Evolutionary conservation across 2,797 vertebrate genomes (phyloP), one percentile per base, ranked within the genome.

Genomic region (Channallabes apus): DNA sequence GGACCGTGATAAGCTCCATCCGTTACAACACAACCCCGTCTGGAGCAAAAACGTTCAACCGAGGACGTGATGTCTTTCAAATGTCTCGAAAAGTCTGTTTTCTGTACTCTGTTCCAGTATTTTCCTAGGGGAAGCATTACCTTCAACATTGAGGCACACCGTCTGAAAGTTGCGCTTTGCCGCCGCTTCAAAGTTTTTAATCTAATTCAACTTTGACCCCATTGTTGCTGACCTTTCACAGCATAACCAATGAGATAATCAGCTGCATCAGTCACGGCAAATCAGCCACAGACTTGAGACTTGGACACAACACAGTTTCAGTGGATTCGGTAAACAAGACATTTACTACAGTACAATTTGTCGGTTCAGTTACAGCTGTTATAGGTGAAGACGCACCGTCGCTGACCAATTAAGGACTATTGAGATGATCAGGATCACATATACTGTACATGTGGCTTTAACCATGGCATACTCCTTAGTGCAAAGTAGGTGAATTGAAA

Each of bases 1-100:
- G 85, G 83, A 88, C 87, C 76, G 14, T 88, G 89, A 91, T 90
- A 88, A 91, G 73, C 27, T 67, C 20, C 80, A 85, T 85, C 85
- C 85, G 84, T 65, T 89, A 84, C 27, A 77, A 67, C 72, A 46
- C 69, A 72, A 61, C 27, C 56, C 29, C 29, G 65, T 82, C 61
- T 58, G 62, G 59, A n/a, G 32, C 46, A 22, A 79, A 85, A 61
- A 41, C 24, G 6, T 76, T 11, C 51, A 17, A n/a, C 64, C n/a
- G 56, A 80, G 84, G 22, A 86, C 56, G 54, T 79, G 2, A 51
- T 22, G 11, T 51, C 78, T 51, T 65, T 65, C 20, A 38, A 78
- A 35, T 51, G 46, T 6, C 46, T 3, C 2, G 4, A 38, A 38
- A 1, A 6, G n/a, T 67, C 62, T 80, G 78, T 80, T n/a, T 61